Conservation (phyloP, 2,797 vertebrate species). For the Urophycis tenuis region DNA sequence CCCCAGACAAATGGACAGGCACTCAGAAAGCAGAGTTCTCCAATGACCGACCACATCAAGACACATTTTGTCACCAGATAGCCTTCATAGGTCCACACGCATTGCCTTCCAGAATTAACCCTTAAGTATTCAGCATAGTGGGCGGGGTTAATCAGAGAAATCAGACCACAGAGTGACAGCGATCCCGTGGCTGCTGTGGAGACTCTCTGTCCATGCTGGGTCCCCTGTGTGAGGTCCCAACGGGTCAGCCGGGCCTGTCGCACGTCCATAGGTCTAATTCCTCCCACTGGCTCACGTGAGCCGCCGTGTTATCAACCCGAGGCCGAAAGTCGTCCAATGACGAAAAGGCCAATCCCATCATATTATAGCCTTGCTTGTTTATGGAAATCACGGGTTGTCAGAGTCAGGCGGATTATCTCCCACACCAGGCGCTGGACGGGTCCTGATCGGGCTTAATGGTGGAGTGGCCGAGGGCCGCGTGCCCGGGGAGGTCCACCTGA, state of each 20-base stretch:
- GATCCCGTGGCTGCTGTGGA: conserved; percentile 41
- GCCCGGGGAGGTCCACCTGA: conserved; percentile 25
- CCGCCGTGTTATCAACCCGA: conserved; percentile 45
- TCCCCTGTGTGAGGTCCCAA: conserved; percentile 25
- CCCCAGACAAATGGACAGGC: conserved; percentile 41
- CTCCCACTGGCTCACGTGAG: conserved; percentile 22
- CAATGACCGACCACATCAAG: conserved; percentile 19
- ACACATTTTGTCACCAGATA: conserved; percentile 45
- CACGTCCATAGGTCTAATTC: conserved; percentile 23
- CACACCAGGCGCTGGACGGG: conserved; percentile 33
- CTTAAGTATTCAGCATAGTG: background rate
- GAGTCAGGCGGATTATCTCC: conserved; percentile 57
- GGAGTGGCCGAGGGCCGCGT: conserved; percentile 5
- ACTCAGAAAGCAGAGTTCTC: conserved; percentile 26
- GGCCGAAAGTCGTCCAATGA: conserved; percentile 47
- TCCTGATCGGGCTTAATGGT: conserved; percentile 56
- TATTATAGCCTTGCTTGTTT: conserved; percentile 40
- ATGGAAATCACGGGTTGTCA: conserved; percentile 40
- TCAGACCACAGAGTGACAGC: conserved; percentile 31
- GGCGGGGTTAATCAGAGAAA: background rate
- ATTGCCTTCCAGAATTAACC: conserved; percentile 41
- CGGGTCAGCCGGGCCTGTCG: conserved; percentile 40
- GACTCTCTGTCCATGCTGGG: conserved; percentile 20
- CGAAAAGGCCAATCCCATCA: conserved; percentile 49
- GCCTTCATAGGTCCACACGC: conserved; percentile 37